phyloP scores from a whole-genome alignment of 2,797 vertebrate genomes.

The Typhlichthys eigenmanni region DNA sequence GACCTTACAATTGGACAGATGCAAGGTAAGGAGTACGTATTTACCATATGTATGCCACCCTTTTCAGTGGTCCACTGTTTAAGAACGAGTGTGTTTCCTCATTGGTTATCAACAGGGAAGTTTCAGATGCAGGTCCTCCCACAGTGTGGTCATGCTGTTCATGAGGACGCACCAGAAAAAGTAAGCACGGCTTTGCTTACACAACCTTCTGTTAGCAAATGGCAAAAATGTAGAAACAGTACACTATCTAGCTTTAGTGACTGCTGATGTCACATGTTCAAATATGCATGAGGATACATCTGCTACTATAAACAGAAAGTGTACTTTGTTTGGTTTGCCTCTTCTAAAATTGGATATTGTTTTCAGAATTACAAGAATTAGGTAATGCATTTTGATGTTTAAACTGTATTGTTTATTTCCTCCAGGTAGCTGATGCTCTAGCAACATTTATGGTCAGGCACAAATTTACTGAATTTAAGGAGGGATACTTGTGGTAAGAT shows the following conservation, averaged over 20 bases:
- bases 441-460: constrained; percentile 96
- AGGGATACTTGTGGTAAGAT: constrained; percentile 93
- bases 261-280: no score
- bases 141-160: constrained; percentile 96
- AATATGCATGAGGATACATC: neutral
- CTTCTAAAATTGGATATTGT: no score
- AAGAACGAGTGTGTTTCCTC: neutral
- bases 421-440: constrained; percentile 91
- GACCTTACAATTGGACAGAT: constrained; percentile 99
- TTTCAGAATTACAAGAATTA: no score
- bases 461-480: constrained; percentile 94
- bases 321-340: neutral
- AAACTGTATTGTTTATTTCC: neutral
- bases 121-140: constrained; percentile 99
- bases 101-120: constrained; percentile 80
- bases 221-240: no score
- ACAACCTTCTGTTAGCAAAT: neutral
- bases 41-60: no score
- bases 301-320: neutral
- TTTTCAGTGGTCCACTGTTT: no score
- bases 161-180: constrained; percentile 97
- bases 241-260: no score
- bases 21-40: constrained; percentile 83
- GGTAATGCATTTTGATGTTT: neutral
- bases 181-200: constrained; percentile 64